Evolutionary conservation across 1,140 invertebrate species (phyloP).

Genomic region (Colletes gigas): DNA sequence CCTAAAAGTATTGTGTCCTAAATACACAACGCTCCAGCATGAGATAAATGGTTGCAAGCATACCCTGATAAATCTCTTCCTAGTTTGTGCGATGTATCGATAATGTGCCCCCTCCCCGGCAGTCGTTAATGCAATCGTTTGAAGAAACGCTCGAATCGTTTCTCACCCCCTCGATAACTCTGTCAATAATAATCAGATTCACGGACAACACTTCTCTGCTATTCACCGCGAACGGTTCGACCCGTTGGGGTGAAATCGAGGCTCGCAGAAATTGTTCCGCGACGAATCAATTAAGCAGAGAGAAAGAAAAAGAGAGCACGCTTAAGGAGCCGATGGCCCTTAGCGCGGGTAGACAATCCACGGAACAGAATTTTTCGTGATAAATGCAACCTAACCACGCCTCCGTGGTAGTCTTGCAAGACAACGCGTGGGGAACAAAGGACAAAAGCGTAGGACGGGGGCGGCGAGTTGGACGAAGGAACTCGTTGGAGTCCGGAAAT

Average conservation of each 20-base stretch:
- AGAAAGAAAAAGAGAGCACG: slow-evolving; percentile 29
- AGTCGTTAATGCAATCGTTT: slow-evolving; percentile 27
- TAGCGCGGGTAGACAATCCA: slow-evolving; percentile 33
- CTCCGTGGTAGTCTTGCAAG: slow-evolving; percentile 35
- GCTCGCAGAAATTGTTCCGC: slow-evolving; percentile 16
- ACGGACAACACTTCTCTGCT: slow-evolving; percentile 20
- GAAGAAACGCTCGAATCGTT: slow-evolving; percentile 23
- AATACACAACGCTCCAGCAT: too few relatives aligned
- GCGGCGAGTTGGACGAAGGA: slow-evolving; percentile 10
- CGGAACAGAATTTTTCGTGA: slow-evolving; percentile 31
- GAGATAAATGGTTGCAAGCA: too few relatives aligned
- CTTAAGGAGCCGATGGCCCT: background rate
- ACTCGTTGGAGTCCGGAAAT: slow-evolving; percentile 67
- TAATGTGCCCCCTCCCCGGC: background rate
- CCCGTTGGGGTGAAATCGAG: background rate
- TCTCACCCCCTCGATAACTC: slow-evolving; percentile 27
- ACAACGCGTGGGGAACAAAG: slow-evolving; percentile 59
- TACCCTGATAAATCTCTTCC: background rate
- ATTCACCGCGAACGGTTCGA: background rate
- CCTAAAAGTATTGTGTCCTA: too few relatives aligned
- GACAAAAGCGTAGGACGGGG: slow-evolving; percentile 22
- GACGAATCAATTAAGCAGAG: slow-evolving; percentile 46
- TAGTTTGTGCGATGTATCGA: background rate
- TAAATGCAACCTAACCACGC: slow-evolving; percentile 16
- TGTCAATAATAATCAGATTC: slow-evolving; percentile 47